A percentile compares a stretch with the other conserved stretches of the same genome.
Evolutionary conservation across 2,888 invertebrate species (phyloP).

Genomic region (Ceramica pisi): DNA sequence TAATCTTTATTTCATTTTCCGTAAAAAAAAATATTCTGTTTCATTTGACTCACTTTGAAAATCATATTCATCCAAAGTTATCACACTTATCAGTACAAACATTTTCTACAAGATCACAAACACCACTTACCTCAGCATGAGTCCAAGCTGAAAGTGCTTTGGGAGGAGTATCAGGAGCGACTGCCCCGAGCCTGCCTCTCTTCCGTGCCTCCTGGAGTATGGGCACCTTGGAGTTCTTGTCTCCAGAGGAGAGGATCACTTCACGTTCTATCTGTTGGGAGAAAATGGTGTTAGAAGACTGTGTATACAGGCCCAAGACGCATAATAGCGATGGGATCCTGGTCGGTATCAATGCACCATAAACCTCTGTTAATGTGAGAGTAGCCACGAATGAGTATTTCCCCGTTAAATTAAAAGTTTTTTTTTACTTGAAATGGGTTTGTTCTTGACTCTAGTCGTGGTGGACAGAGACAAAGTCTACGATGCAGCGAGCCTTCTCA

Average conservation of each 20-base stretch:
- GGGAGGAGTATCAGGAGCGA: slow-evolving; percentile 94
- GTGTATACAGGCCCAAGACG: background rate
- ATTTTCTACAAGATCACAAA: background rate
- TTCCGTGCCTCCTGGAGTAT: slow-evolving; percentile 94
- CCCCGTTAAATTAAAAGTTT: too few relatives aligned
- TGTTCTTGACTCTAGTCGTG: too few relatives aligned
- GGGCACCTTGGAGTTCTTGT: slow-evolving; percentile 95
- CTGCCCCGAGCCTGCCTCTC: slow-evolving; percentile 90
- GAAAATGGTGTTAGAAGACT: background rate
- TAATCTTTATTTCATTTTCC: too few relatives aligned
- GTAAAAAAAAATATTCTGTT: too few relatives aligned
- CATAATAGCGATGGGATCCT: too few relatives aligned
- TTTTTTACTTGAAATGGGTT: too few relatives aligned
- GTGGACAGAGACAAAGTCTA: too few relatives aligned
- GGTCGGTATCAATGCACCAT: too few relatives aligned
- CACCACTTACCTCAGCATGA: slow-evolving; percentile 80
- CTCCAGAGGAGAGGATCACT: slow-evolving; percentile 93
- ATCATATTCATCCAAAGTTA: background rate
- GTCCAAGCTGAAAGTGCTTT: slow-evolving; percentile 94
- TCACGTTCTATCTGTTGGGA: slow-evolving; percentile 94
- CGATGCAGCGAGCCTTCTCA: too few relatives aligned
- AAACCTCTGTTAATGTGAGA: too few relatives aligned
- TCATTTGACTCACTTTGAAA: too few relatives aligned
- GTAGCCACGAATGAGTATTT: too few relatives aligned
- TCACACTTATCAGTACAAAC: background rate